A percentile compares a stretch with the other conserved stretches of the same genome.
Evolutionary conservation across 2,888 invertebrate species (phyloP).

Genomic region (Beris chalybata): DNA sequence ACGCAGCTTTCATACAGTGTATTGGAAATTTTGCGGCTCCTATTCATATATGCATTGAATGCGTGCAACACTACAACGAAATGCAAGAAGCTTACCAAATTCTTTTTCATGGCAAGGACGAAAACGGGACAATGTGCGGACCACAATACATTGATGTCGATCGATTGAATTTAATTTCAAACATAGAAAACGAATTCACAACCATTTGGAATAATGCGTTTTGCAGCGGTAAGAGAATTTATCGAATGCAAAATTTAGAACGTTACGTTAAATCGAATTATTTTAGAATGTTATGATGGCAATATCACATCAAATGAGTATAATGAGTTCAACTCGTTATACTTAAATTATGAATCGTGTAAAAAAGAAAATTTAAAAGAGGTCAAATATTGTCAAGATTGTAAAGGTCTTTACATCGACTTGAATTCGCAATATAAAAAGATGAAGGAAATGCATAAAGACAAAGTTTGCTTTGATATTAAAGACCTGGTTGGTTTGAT

Average conservation of each 20-base stretch:
- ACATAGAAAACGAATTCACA: conserved; percentile 2
- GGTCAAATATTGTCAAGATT: conserved; percentile 1
- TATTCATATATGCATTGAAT: too few relatives aligned
- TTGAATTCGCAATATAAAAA: conserved; percentile 22
- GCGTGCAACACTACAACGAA: too few relatives aligned
- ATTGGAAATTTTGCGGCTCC: too few relatives aligned
- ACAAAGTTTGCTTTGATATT: conserved; percentile 33
- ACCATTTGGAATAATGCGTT: conserved; percentile 30
- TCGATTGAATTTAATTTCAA: conserved; percentile 28
- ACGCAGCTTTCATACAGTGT: too few relatives aligned
- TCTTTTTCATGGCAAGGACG: too few relatives aligned
- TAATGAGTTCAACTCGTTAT: too few relatives aligned
- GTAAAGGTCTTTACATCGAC: conserved; percentile 1
- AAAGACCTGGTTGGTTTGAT: conserved; percentile 25
- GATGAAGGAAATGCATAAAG: conserved; percentile 5
- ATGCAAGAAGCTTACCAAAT: too few relatives aligned
- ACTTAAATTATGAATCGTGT: too few relatives aligned
- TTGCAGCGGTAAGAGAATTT: conserved; percentile 27
- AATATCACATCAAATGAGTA: too few relatives aligned
- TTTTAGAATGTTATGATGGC: background rate
- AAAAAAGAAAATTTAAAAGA: background rate
- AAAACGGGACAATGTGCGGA: too few relatives aligned
- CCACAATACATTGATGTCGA: conserved; percentile 28
- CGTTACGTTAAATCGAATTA: background rate
- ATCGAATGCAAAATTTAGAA: background rate